Percentiles rank a stretch among this genome's conserved stretches.
phyloP scores from a whole-genome alignment of 2,888 invertebrate species.

The Orchestes rusci region DNA sequence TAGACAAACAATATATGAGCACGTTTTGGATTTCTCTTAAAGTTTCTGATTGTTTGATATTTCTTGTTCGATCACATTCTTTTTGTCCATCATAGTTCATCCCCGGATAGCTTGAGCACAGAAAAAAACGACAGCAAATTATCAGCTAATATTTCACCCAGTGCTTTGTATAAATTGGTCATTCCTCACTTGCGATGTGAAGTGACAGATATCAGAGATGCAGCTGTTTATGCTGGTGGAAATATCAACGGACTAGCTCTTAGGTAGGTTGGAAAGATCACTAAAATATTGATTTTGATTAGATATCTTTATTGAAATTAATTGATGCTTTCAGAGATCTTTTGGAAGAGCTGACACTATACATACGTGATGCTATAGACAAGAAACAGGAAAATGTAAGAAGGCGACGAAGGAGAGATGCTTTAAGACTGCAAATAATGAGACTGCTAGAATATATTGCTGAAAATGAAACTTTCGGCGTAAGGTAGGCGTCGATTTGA shows the following conservation, averaged over 20 bases:
- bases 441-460: slow-evolving; percentile 88
- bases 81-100: slow-evolving; percentile 59
- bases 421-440: slow-evolving; percentile 83
- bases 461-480: slow-evolving; percentile 82
- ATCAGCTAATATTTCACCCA: slow-evolving; percentile 65
- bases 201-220: slow-evolving; percentile 87
- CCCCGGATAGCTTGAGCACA: slow-evolving; percentile 80
- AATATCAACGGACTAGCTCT: slow-evolving; percentile 92
- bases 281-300: not conserved
- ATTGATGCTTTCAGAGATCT: slow-evolving; percentile 61
- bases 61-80: too few species aligned
- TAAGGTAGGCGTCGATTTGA: slow-evolving; percentile 35
- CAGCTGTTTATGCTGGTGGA: slow-evolving; percentile 88
- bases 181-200: slow-evolving; percentile 91
- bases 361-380: slow-evolving; percentile 93
- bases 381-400: slow-evolving; percentile 96
- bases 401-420: slow-evolving; percentile 82
- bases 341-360: slow-evolving; percentile 88
- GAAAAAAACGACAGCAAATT: slow-evolving; percentile 72
- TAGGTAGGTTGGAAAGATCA: slow-evolving; percentile 54
- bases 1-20: too few species aligned
- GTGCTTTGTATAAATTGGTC: slow-evolving; percentile 84
- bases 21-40: too few species aligned
- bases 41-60: too few species aligned
- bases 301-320: not conserved